These are phyloP conservation scores for Tarsius wallacei DNA, from an alignment of 2,797 vertebrate species.

Conservation along the genomic window DNA sequence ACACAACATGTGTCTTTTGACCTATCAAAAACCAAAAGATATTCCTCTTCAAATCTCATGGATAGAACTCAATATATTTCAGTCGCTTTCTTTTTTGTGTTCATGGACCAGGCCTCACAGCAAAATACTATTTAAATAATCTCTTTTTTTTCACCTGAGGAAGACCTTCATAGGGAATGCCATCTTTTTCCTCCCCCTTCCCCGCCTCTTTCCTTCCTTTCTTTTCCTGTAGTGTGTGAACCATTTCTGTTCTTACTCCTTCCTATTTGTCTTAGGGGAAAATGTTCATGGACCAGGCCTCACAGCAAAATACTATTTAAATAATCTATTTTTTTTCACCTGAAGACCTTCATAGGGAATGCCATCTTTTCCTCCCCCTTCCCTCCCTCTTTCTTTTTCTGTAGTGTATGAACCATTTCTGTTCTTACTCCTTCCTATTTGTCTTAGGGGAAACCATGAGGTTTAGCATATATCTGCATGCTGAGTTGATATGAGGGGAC, in stretches of 20 bases:
- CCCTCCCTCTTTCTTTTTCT: neutral
- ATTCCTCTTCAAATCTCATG: conserved; percentile 1
- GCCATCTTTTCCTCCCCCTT: too few relatives aligned
- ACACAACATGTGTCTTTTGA: neutral
- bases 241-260: neutral
- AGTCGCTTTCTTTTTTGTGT: neutral
- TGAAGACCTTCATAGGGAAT: too few relatives aligned
- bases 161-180: neutral
- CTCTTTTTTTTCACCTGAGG: neutral
- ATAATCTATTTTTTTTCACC: neutral
- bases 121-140: neutral
- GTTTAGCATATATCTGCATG: neutral
- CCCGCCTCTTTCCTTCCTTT: too few relatives aligned
- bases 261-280: neutral
- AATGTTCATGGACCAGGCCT: neutral
- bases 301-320: neutral
- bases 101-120: neutral
- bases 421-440: neutral
- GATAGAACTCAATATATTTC: neutral
- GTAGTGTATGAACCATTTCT: neutral
- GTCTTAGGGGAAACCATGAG: neutral
- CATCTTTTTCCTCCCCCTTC: fast-evolving
- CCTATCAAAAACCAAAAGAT: neutral
- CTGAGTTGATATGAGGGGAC: neutral
- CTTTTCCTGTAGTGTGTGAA: neutral